Base-by-base conservation (phyloP, 2,888 invertebrate species). In the Metellina segmentata region DNA sequence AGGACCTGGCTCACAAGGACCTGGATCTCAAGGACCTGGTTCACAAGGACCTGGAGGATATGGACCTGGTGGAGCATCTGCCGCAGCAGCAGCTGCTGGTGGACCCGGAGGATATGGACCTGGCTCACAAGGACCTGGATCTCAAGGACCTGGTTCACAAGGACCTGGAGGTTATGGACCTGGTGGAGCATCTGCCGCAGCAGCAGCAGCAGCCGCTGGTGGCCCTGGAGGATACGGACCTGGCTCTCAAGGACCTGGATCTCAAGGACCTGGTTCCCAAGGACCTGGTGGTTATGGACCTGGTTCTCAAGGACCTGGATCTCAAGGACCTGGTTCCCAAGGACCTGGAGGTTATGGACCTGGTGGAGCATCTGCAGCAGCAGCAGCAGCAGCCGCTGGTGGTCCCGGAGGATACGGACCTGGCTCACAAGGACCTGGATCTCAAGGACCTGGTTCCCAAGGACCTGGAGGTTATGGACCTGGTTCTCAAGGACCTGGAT, bases 211-310 rank as follows among this genome's bases (percentile, higher is more conserved):
- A 74, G 20, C 20, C 0, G 74, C 74, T 7, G 20, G 74, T 34
- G 74, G 48, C 5, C 79, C 34, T 8, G 53, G 61, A 53, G 51
- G 51, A 11, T 19, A 79, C 8, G 79, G 53, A 19, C 53, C 49
- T 0, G 48, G 77, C 0, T n/a, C 20, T 20, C 53, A 19, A 11
- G 20, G 77, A 0, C 13, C 48, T 4, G 19, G 72, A n/a, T n/a
- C n/a, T n/a, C n/a, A n/a, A 6, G 77, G 77, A 77, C 49, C 48
- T 16, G 77, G 77, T 6, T 7, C 13, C 4, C 77, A 77, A 48
- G 77, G 77, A 77, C 51, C 19, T 13, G 51, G 53, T 34, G 75
- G 85, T n/a, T 49, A 72, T 34, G 83, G 71, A 48, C 51, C 20
- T n/a, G 71, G 9, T 19, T 19, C 7, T 49, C 70, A 70, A 48